A percentile compares a stretch with the other conserved stretches of the same genome.
phyloP scores from a whole-genome alignment of 2,113 vertebrate genomes.

The Neogobius melanostomus region DNA sequence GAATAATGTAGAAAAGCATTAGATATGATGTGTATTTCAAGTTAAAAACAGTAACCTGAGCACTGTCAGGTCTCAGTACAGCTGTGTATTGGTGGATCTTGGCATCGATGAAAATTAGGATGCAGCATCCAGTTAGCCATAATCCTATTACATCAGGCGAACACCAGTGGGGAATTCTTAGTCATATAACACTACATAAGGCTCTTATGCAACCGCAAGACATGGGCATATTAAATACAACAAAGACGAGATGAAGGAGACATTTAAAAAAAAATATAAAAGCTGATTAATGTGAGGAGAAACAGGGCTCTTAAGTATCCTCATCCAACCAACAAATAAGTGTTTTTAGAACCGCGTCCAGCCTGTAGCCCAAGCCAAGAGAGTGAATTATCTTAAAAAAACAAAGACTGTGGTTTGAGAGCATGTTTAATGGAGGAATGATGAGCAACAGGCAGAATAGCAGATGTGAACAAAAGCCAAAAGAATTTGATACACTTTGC shows the following conservation, averaged over 20 bases:
- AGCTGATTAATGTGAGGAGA: slow-evolving; percentile 10
- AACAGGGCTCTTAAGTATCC: slow-evolving; percentile 24
- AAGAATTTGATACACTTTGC: too few species aligned
- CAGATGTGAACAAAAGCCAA: background rate
- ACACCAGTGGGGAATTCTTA: slow-evolving; percentile 38
- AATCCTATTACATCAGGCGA: slow-evolving; percentile 52
- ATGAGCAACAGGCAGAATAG: slow-evolving; percentile 23
- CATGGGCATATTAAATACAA: slow-evolving; percentile 5
- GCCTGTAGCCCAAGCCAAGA: slow-evolving; percentile 37
- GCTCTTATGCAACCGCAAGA: slow-evolving; percentile 28
- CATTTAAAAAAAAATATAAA: slow-evolving; percentile 2
- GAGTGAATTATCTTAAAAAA: slow-evolving; percentile 31
- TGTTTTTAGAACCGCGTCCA: slow-evolving; percentile 32
- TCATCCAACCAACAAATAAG: slow-evolving; percentile 20
- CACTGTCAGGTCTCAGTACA: background rate
- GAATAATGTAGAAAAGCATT: too few species aligned
- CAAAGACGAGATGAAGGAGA: slow-evolving; percentile 17
- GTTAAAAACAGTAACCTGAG: too few species aligned
- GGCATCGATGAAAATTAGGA: background rate
- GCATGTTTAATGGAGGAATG: slow-evolving; percentile 19
- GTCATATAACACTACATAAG: slow-evolving; percentile 35
- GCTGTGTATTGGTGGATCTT: slow-evolving; percentile 6
- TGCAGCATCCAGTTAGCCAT: slow-evolving; percentile 37
- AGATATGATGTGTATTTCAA: too few species aligned
- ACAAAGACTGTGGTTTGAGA: slow-evolving; percentile 8